phyloP scores from a whole-genome alignment of 2,888 invertebrate genomes.

The Athalia rosae region DNA sequence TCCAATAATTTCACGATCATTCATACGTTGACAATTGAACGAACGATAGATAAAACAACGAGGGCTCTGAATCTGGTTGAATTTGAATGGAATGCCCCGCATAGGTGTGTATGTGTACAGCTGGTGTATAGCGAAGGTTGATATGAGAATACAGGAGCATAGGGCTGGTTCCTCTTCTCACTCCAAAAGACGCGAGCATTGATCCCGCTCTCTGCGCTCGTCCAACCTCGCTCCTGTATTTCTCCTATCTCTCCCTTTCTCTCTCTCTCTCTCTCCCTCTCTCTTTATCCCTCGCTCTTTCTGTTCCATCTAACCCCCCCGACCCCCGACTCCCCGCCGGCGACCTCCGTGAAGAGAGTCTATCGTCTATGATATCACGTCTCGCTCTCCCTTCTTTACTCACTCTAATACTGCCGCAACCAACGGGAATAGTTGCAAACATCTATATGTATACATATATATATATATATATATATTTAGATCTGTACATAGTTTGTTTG shows the following conservation, averaged over 20 bases:
- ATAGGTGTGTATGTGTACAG: conserved; percentile 55
- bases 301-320: conserved; percentile 26
- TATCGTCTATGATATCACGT: conserved; percentile 25
- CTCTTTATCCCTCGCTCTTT: conserved; percentile 19
- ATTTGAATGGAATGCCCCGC: too few relatives aligned
- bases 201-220: conserved; percentile 57
- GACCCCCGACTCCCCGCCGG: not conserved
- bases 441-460: too few relatives aligned
- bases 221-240: conserved; percentile 47
- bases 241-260: conserved; percentile 47
- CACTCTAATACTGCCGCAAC: not conserved
- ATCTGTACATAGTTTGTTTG: too few relatives aligned
- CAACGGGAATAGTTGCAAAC: too few relatives aligned
- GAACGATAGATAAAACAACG: too few relatives aligned
- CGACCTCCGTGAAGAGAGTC: conserved; percentile 12
- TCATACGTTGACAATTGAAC: too few relatives aligned
- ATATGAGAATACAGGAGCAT: conserved; percentile 40
- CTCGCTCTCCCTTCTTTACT: not conserved
- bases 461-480: too few relatives aligned
- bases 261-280: conserved; percentile 43
- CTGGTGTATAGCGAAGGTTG: conserved; percentile 26
- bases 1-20: conserved; percentile 48
- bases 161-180: conserved; percentile 48
- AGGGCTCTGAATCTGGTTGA: too few relatives aligned
- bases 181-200: conserved; percentile 61